A percentile compares a stretch with the other conserved stretches of the same genome.
These are phyloP conservation scores for Euzophera pinguis DNA, from an alignment of 2,888 invertebrate genomes.

Conservation along the genomic window DNA sequence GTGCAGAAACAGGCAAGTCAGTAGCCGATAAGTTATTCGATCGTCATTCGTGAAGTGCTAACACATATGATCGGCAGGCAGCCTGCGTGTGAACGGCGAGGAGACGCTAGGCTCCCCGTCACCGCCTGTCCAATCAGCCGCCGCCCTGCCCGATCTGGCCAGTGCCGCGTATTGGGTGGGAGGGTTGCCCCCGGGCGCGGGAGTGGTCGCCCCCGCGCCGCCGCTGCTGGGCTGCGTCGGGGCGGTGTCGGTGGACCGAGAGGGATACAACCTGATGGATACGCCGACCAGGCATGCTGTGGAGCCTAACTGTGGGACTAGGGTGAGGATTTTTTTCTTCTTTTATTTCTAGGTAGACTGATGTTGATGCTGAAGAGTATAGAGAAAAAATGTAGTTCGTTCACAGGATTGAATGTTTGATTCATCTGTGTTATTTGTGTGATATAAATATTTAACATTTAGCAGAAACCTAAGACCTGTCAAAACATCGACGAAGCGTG, in stretches of 20 bases:
- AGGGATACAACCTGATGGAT: constrained; percentile 86
- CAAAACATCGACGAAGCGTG: no score
- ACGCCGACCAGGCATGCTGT: constrained; percentile 85
- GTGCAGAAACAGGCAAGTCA: no score
- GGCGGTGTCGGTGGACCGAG: constrained; percentile 84
- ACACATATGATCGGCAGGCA: constrained; percentile 66
- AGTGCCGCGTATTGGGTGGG: constrained; percentile 89
- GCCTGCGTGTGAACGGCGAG: constrained; percentile 85
- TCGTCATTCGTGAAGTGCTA: constrained; percentile 23
- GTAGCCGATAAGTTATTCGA: no score
- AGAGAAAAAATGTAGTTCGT: no score
- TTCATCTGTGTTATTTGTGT: no score
- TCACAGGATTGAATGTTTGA: no score
- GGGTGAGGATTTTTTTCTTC: constrained; percentile 68
- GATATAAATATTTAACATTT: no score
- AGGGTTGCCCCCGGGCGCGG: constrained; percentile 87
- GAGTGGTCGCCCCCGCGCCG: constrained; percentile 27
- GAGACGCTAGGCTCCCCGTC: constrained; percentile 83
- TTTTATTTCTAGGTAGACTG: no score
- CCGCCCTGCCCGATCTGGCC: constrained; percentile 83
- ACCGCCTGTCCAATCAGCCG: constrained; percentile 78
- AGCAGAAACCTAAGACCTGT: no score
- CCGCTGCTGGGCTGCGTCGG: constrained; percentile 91
- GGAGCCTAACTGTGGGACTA: constrained; percentile 85
- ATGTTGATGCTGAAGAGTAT: neutral